Base-by-base conservation (phyloP, 2,797 vertebrate species). In the Sebastes jordani region DNA sequence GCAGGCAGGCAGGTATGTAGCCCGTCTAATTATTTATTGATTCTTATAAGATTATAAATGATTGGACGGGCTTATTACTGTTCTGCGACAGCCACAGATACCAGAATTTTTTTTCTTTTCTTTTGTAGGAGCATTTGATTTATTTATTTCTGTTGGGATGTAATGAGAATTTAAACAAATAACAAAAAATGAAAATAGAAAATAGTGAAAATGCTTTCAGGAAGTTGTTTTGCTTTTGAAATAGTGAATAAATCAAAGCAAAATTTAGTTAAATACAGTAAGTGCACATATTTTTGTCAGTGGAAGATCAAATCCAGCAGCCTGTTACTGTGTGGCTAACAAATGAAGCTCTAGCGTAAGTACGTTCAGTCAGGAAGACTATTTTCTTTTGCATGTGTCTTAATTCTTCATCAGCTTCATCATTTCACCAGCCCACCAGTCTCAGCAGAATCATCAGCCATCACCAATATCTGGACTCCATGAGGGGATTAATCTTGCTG, bases 321-420 rank as follows among this genome's bases (percentile, higher is more conserved):
- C 58, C 74, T 77, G 34, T 67, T 78, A 62, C 34, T 76, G 2
- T n/a, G 5, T 3, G 13, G 10, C 60, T 27, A 9, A 18, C 14
- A 36, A 56, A 25, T 56, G 22, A 56, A 56, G 22, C 22, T 56
- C 54, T 58, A 25, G 23, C 5, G 23, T 58, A 4, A 27, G 13
- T 27, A 46, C 1, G 42, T 46, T 2, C 23, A 58, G 54, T 25
- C 55, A 56, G 13, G 22, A 55, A 55, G 22, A 25, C 6, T 0
- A 10, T 34, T 5, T 14, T 56, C 6, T 13, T 58, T 58, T 16
- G 23, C 56, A 58, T 16, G 7, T 30, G 18, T 29, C 20, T 0
- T 60, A 3, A 32, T 60, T 60, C 11, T 23, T 64, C n/a, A 22
- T 61, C 30, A 34, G 60, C 20, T 23, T 36, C 11, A 36, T 23